Evolutionary conservation across 2,113 vertebrate species (phyloP), one percentile per base, ranked within the genome.

Genomic region (Odocoileus hemionus): DNA sequence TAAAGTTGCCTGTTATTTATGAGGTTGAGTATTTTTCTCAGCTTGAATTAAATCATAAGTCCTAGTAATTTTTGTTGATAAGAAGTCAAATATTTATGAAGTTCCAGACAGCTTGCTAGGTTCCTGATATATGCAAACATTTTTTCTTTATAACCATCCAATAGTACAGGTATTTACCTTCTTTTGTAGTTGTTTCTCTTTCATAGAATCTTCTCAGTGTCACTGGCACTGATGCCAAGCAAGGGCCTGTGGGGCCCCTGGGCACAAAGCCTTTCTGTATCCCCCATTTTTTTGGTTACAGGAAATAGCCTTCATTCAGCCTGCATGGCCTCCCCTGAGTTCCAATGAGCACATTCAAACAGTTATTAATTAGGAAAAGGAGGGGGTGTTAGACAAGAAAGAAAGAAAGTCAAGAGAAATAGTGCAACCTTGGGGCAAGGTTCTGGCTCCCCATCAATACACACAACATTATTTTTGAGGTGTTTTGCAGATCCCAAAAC

Each of bases 1-100:
- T 92, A 91, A 89, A 79, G 50, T 79, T 86, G 55, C 43, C 58
- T 94, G 3, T 79, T 88, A 25, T 92, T 95, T 80, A 70, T 86
- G 43, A 97, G 45, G 16, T 50, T 96, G 30, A 93, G 83, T 91
- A 70, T 84, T 96, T 97, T 95, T 94, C 95, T 91, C 86, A 93
- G 50, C 39, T 95, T 97, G 86, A 94, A 79, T 97, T 97, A 95
- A 93, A 96, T 89, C 15, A 89, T 84, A 96, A 87, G 89, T 92
- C 15, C 16, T 92, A 86, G n/a, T 82, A 95, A 88, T 96, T 91
- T 95, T 33, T 89, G 16, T 95, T 93, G 57, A 15, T 92, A 92
- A 52, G 7, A 96, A 10, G 55, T 89, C n/a, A 89, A 61, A 78
- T 21, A 60, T 96, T 89, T 95, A 85, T 78, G 64, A 93, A 89